Base-by-base conservation (phyloP, 2,797 vertebrate genomes). In the Enoplosus armatus region DNA sequence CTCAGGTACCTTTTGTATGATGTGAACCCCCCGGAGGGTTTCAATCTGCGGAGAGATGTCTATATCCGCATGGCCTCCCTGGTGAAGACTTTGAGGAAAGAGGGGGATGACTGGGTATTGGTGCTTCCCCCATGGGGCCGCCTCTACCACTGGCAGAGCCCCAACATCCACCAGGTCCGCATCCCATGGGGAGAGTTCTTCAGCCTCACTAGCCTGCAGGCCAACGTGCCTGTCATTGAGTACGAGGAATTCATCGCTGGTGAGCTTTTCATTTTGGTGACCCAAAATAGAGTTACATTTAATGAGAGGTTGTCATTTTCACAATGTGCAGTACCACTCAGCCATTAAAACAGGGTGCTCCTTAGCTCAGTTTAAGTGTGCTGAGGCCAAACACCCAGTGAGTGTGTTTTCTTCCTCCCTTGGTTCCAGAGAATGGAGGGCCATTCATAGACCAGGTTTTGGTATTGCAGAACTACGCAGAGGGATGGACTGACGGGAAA, bases 81-180 rank as follows among this genome's bases (percentile, higher is more conserved):
- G 77, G 85, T 99, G 24, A 98, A 99, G 92, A 97, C 95, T 1
- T 81, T 99, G 84, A 94, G 94, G 80, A 96, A 94, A 86, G 93
- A 84, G 0, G 96, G 97, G 0, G 96, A 97, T 16, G 96, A 97
- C 75, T 99, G 98, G 98, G 97, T 97, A 6, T 86, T 99, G 24
- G 98, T 99, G 66, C 94, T 99, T 65, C 98, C 98, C 22, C 98
- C 98, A 0, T 99, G 98, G 98, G 98, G 98, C 59, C 96, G 96
- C 8, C 96, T 99, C 26, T 99, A 99, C 85, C 98, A 99, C 89
- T 99, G 98, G 98, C 98, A 99, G 92, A 99, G 96, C 90, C 95
- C 97, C 0, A 94, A 97, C 84, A 92, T 99, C 59, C 96, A 95
- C 77, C 98, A 99, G 90, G 89, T 96, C 47, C 96, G 92, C 27